Percentiles rank a stretch among this genome's conserved stretches.
These are phyloP conservation scores for Macrobrachium rosenbergii DNA, from an alignment of 1,140 invertebrate species.

Conservation along the genomic window DNA sequence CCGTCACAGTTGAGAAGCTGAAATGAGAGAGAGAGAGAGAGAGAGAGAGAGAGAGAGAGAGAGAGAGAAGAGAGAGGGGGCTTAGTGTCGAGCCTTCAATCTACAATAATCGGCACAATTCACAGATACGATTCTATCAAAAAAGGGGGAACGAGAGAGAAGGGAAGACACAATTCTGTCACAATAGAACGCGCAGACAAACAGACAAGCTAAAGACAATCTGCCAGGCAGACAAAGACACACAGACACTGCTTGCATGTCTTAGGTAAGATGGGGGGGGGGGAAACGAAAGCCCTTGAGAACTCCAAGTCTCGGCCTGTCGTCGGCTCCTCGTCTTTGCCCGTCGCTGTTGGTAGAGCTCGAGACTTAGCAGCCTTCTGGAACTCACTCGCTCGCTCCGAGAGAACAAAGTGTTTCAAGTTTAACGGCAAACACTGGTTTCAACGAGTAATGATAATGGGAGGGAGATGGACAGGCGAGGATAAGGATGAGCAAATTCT, in stretches of 20 bases:
- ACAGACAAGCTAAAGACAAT: too few species aligned
- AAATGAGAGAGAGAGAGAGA: slow-evolving; percentile 30
- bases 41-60: not conserved
- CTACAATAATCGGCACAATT: too few species aligned
- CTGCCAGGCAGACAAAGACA: not conserved
- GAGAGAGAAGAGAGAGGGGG: slow-evolving; percentile 10
- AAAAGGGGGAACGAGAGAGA: not conserved
- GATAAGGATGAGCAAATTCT: not conserved
- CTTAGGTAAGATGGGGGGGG: not conserved
- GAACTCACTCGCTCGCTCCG: too few species aligned
- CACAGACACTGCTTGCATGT: not conserved
- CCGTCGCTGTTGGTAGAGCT: too few species aligned
- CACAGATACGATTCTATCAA: not conserved
- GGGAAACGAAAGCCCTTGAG: not conserved
- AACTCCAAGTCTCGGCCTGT: not conserved
- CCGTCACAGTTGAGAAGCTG: not conserved
- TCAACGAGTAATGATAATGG: not conserved
- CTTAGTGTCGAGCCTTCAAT: too few species aligned
- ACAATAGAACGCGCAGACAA: not conserved
- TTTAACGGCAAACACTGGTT: not conserved
- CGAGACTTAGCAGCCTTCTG: too few species aligned
- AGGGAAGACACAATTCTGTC: not conserved
- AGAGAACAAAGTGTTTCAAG: not conserved
- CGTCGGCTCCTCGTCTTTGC: not conserved
- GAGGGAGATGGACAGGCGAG: not conserved